phyloP scores from a whole-genome alignment of 2,888 invertebrate species.

The Pammene aurita region DNA sequence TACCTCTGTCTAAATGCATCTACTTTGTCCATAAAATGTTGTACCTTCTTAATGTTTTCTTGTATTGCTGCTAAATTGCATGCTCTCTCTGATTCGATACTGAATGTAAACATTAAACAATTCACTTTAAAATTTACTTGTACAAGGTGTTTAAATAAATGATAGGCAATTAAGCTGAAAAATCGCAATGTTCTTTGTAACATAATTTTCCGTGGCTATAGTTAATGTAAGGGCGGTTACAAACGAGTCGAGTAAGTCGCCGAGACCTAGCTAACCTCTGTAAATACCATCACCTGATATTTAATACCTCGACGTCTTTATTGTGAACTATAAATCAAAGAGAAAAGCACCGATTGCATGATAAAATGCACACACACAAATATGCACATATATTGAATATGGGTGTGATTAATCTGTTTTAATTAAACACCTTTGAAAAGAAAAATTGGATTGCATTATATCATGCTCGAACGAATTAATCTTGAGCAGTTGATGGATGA shows the following conservation, averaged over 20 bases:
- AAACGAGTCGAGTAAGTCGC: slow-evolving; percentile 53
- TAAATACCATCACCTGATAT: slow-evolving; percentile 53
- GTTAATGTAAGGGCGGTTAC: slow-evolving; percentile 42
- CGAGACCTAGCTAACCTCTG: slow-evolving; percentile 34
- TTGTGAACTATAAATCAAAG: slow-evolving; percentile 59
- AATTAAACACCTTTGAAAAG: slow-evolving; percentile 35
- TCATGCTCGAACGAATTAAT: slow-evolving; percentile 33
- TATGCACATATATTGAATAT: slow-evolving; percentile 49
- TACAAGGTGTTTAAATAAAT: slow-evolving; percentile 18
- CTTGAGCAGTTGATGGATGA: slow-evolving; percentile 28
- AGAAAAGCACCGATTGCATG: slow-evolving; percentile 52
- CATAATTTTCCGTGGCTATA: slow-evolving; percentile 20
- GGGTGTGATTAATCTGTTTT: slow-evolving; percentile 39
- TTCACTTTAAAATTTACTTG: slow-evolving; percentile 5
- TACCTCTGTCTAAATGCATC: too few relatives aligned
- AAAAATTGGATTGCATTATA: slow-evolving; percentile 29
- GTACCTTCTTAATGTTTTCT: too few relatives aligned
- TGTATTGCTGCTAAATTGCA: too few relatives aligned
- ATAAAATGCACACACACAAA: too few relatives aligned
- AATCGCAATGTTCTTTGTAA: slow-evolving; percentile 26
- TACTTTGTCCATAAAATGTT: too few relatives aligned
- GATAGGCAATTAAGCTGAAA: slow-evolving; percentile 25
- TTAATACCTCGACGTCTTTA: slow-evolving; percentile 62
- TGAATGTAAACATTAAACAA: slow-evolving; percentile 13
- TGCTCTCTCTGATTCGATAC: neutral